These are phyloP conservation scores for Dendroctonus ponderosae DNA, from an alignment of 1,140 invertebrate genomes.

Conservation along the genomic window DNA sequence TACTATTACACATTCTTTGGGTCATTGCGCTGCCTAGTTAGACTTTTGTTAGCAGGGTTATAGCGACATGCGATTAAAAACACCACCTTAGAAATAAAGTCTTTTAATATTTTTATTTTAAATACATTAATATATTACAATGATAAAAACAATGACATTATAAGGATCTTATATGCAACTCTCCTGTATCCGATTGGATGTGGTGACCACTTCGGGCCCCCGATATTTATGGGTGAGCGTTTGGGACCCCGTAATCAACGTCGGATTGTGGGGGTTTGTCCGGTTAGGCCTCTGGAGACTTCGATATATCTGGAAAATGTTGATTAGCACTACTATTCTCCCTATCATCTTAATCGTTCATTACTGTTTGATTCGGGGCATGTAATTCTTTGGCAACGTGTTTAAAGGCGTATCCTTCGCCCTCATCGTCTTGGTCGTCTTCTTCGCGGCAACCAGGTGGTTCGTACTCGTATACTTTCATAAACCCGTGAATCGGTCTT, in stretches of 20 bases:
- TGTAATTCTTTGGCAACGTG: slow-evolving; percentile 51
- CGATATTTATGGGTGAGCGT: slow-evolving; percentile 49
- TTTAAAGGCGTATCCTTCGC: slow-evolving; percentile 48
- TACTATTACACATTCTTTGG: too few relatives aligned
- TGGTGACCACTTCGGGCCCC: slow-evolving; percentile 74
- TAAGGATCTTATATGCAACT: slow-evolving; percentile 73
- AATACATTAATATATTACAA: slow-evolving; percentile 51
- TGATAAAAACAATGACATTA: slow-evolving; percentile 49
- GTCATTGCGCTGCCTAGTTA: too few relatives aligned
- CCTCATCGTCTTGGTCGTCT: slow-evolving; percentile 46
- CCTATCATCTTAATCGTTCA: too few relatives aligned
- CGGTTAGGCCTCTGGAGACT: slow-evolving; percentile 65
- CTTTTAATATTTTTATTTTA: slow-evolving; percentile 4
- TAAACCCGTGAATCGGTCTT: slow-evolving; percentile 46
- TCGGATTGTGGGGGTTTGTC: slow-evolving; percentile 51
- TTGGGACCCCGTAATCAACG: slow-evolving; percentile 49
- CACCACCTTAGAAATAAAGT: too few relatives aligned
- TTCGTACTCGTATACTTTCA: slow-evolving; percentile 49
- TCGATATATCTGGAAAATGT: slow-evolving; percentile 59
- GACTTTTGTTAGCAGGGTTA: too few relatives aligned
- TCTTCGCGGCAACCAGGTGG: slow-evolving; percentile 44
- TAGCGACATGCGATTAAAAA: too few relatives aligned
- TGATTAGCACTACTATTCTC: not conserved
- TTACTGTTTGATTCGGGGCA: slow-evolving; percentile 46
- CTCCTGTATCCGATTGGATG: slow-evolving; percentile 79